Evolutionary conservation across 2,797 vertebrate species (phyloP), one percentile per base, ranked within the genome.

Genomic region (Zenarchopterus dispar): DNA sequence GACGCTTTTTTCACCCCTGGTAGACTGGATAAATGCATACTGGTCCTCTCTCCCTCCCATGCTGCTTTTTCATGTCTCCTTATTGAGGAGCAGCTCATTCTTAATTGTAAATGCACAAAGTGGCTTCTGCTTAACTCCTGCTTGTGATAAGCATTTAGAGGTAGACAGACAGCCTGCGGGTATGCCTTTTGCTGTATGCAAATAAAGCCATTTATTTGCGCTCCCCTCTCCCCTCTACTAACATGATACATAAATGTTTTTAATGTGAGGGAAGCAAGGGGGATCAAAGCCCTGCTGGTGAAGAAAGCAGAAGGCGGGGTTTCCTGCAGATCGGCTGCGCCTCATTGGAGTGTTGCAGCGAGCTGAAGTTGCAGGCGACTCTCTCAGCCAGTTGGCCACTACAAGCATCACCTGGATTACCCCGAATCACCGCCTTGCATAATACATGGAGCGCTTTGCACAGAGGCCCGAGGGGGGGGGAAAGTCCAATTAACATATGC

Each of bases 241-340:
- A 91, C 87, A 84, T 62, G 61, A 84, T 85, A 90, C 85, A 90
- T 91, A 88, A 92, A 91, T 90, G 87, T 85, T 90, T 89, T 89
- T 78, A 85, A 82, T 84, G 78, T 31, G 53, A 80, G 70, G 46
- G 63, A 79, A 48, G 71, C 10, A 49, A 59, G 67, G 61, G 54
- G 63, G 65, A 79, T 84, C 63, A 84, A 84, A 81, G 80, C 56
- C 60, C 74, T 4, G 48, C 62, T 77, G 70, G 75, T 74, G 68
- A 67, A 65, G 61, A 49, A 67, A 56, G 51, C 36, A 67, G 73
- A 47, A n/a, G 85, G 78, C 33, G 77, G 76, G 70, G 70, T 70
- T 67, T 68, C 36, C 48, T 19, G 23, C 23, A 43, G 31, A 66
- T 73, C 61, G 62, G 47, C 67, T 54, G 52, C 9, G 18, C 72